Evolutionary conservation across 2,113 vertebrate species (phyloP).

Genomic region (Typhlomys cinereus): DNA sequence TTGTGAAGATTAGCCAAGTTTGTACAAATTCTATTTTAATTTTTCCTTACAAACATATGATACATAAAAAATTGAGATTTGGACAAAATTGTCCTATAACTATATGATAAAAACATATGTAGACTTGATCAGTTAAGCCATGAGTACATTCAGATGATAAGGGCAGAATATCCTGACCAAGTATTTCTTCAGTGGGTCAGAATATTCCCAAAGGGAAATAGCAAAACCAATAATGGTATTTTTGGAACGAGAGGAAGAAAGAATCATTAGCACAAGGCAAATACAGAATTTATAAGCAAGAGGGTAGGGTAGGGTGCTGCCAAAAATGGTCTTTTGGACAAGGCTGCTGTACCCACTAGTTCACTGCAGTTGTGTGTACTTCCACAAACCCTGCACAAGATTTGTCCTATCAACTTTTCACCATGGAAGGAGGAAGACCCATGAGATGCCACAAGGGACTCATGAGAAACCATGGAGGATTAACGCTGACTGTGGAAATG

Average conservation of each 20-base stretch:
- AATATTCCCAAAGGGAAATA: neutral
- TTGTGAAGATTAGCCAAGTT: slow-evolving; percentile 15
- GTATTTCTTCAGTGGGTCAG: slow-evolving; percentile 4
- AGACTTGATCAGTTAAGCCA: neutral
- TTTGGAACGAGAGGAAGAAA: neutral
- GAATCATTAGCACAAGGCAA: neutral
- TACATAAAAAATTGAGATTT: slow-evolving; percentile 23
- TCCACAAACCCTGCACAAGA: too few species aligned
- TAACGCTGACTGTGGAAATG: too few species aligned
- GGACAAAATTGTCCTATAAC: slow-evolving; percentile 44
- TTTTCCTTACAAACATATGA: slow-evolving; percentile 41
- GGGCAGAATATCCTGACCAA: neutral
- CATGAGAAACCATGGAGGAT: too few species aligned
- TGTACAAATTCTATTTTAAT: neutral
- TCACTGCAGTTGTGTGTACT: too few species aligned
- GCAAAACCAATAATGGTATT: neutral
- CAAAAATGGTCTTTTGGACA: too few species aligned
- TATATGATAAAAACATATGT: slow-evolving; percentile 13
- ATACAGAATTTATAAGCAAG: neutral
- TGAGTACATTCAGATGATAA: slow-evolving; percentile 4
- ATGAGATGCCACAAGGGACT: too few species aligned
- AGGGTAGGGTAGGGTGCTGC: too few species aligned
- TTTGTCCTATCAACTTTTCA: too few species aligned
- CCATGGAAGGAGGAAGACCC: too few species aligned
- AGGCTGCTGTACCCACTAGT: too few species aligned